Percentiles rank a stretch among this genome's conserved stretches.
Evolutionary conservation across 2,888 invertebrate genomes (phyloP).

Genomic region (Oegoconia quadripuncta): DNA sequence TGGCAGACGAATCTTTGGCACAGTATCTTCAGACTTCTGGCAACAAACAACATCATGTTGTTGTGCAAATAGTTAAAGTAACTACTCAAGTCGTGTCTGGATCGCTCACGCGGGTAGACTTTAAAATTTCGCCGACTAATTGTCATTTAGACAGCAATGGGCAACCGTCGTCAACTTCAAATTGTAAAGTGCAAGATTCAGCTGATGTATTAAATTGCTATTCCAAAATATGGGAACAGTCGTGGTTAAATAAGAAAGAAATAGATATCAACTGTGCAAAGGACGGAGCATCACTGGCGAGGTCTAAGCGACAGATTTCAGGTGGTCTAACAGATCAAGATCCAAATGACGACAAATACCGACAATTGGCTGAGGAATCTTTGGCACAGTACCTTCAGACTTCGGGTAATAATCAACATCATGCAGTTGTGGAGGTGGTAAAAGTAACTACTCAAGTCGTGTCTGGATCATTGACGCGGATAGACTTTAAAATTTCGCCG

Average conservation of each 20-base stretch:
- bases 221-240: constrained; percentile 29
- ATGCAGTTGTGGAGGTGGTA: constrained; percentile 6
- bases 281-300: background rate
- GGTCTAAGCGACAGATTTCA: constrained; percentile 5
- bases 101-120: constrained; percentile 55
- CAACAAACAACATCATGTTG: constrained; percentile 12
- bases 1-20: constrained; percentile 39
- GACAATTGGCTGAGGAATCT: constrained; percentile 5
- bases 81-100: constrained; percentile 68
- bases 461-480: constrained; percentile 20
- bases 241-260: constrained; percentile 26
- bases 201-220: constrained; percentile 25
- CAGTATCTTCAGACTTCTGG: constrained; percentile 22
- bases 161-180: background rate
- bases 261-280: constrained; percentile 25
- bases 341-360: constrained; percentile 15
- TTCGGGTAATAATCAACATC: constrained; percentile 11
- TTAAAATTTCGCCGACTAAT: constrained; percentile 15
- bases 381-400: constrained; percentile 21
- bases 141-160: constrained; percentile 8
- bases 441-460: constrained; percentile 22
- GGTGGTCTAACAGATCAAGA: constrained; percentile 21
- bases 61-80: constrained; percentile 47
- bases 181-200: background rate
- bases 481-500: constrained; percentile 23